These are phyloP conservation scores for Aegypius monachus DNA, from an alignment of 2,113 vertebrate genomes.

Conservation along the genomic window DNA sequence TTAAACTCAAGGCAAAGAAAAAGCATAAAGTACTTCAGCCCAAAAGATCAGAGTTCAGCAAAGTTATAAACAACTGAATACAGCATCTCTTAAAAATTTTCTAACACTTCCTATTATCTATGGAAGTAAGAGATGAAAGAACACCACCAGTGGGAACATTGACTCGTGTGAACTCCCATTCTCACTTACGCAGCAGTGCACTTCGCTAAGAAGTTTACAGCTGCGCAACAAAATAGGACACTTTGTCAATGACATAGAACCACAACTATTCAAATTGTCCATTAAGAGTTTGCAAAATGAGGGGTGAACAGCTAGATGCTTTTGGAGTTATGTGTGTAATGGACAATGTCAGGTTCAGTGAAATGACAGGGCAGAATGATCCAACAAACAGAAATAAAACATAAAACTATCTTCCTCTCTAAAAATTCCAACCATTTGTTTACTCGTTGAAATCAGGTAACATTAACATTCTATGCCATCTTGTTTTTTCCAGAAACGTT, in stretches of 20 bases:
- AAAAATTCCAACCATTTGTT: not conserved
- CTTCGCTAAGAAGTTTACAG: not conserved
- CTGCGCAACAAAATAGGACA: not conserved
- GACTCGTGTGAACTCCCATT: not conserved
- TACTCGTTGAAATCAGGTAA: not conserved
- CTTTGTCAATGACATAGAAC: not conserved
- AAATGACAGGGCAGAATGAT: not conserved
- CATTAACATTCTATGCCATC: not conserved
- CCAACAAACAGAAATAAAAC: not conserved
- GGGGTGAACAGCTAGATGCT: not conserved
- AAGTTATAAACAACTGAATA: not conserved
- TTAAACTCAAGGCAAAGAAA: not conserved
- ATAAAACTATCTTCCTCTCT: not conserved
- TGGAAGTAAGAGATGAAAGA: not conserved
- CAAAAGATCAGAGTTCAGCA: not conserved
- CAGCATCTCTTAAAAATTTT: not conserved
- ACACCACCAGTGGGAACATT: not conserved
- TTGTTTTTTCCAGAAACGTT: not conserved
- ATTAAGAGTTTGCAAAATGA: not conserved
- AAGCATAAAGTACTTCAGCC: not conserved
- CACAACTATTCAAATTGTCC: not conserved
- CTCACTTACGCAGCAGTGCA: not conserved
- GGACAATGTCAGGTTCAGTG: not conserved
- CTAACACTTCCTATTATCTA: not conserved
- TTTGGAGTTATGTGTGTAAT: not conserved